Evolutionary conservation across 2,113 vertebrate genomes (phyloP).

Genomic region (Benitochromis conjunctus): DNA sequence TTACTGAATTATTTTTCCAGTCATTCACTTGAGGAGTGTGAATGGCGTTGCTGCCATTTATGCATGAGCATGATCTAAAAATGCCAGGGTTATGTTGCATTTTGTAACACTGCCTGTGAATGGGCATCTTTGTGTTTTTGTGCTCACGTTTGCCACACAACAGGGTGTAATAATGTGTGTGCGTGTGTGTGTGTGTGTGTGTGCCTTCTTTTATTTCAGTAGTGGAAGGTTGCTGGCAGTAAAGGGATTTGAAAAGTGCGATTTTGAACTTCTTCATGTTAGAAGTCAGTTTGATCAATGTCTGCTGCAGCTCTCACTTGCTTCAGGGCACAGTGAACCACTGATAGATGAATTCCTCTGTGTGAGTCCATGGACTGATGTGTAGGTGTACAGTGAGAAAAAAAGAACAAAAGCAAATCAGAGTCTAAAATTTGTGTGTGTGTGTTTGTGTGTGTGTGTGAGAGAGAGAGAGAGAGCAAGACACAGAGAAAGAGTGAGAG

Average conservation of each 20-base stretch:
- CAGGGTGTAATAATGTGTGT: not conserved
- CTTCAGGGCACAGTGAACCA: slow-evolving; percentile 70
- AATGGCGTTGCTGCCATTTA: not conserved
- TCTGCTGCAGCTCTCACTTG: slow-evolving; percentile 70
- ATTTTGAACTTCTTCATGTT: slow-evolving; percentile 76
- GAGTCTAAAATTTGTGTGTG: slow-evolving; percentile 24
- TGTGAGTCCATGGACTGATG: slow-evolving; percentile 62
- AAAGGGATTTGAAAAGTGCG: slow-evolving; percentile 68
- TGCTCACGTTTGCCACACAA: not conserved
- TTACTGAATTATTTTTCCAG: not conserved
- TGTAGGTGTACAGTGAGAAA: slow-evolving; percentile 61
- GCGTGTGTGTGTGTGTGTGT: not conserved
- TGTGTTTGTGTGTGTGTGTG: slow-evolving; percentile 23
- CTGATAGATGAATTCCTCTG: slow-evolving; percentile 74
- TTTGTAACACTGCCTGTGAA: not conserved
- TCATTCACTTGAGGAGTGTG: not conserved
- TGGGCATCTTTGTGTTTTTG: not conserved
- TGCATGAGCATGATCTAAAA: slow-evolving; percentile 13
- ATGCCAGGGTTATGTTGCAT: not conserved
- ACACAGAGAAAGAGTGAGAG: not conserved
- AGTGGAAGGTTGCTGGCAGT: slow-evolving; percentile 53
- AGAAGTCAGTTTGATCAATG: slow-evolving; percentile 81
- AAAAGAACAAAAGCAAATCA: slow-evolving; percentile 54
- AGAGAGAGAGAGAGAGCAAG: slow-evolving; percentile 8
- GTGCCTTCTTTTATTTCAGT: slow-evolving; percentile 30